phyloP scores from a whole-genome alignment of 2,888 invertebrate species.

The Hoplodrina ambigua region DNA sequence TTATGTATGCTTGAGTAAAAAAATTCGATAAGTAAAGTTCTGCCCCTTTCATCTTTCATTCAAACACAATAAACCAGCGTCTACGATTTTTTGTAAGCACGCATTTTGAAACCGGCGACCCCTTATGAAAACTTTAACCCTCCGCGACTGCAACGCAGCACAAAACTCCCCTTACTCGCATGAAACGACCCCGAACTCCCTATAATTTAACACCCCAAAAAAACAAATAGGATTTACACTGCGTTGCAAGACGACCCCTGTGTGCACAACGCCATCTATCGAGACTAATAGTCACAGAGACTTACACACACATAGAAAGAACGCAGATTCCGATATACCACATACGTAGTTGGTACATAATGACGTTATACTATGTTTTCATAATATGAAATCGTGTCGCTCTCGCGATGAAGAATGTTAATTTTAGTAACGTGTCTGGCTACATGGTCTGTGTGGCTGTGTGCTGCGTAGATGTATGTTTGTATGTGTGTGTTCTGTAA shows the following conservation, averaged over 20 bases:
- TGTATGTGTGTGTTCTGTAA: not conserved
- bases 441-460: slow-evolving; percentile 29
- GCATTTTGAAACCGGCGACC: slow-evolving; percentile 27
- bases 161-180: slow-evolving; percentile 34
- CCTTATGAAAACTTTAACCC: slow-evolving; percentile 41
- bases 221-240: slow-evolving; percentile 46
- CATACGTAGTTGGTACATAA: slow-evolving; percentile 39
- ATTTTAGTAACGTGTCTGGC: slow-evolving; percentile 63
- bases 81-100: not conserved
- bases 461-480: slow-evolving; percentile 9
- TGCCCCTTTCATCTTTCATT: not conserved
- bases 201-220: slow-evolving; percentile 40
- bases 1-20: too few relatives aligned
- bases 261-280: slow-evolving; percentile 51
- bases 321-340: slow-evolving; percentile 20
- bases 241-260: slow-evolving; percentile 47
- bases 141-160: slow-evolving; percentile 34
- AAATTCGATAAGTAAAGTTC: not conserved
- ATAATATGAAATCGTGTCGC: slow-evolving; percentile 75
- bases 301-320: slow-evolving; percentile 22
- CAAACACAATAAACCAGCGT: not conserved
- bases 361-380: slow-evolving; percentile 70
- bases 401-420: slow-evolving; percentile 74
- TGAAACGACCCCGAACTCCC: slow-evolving; percentile 41
- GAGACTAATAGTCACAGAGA: not conserved